These are phyloP conservation scores for Agyllia agylla DNA, from an alignment of 2,888 invertebrate species.

Conservation along the genomic window DNA sequence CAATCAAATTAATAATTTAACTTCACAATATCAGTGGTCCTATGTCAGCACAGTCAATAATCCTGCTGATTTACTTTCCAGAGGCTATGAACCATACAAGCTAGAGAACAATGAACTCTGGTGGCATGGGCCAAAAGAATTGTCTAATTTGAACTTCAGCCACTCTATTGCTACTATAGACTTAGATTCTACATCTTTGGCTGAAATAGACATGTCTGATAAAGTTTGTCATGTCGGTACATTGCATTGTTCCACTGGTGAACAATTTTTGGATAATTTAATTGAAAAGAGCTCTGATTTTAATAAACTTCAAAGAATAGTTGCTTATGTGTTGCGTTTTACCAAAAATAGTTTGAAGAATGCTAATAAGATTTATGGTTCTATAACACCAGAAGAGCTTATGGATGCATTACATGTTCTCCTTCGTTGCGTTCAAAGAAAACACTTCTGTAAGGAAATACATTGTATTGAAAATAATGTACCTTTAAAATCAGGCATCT, in stretches of 20 bases:
- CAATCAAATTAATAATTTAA: background rate
- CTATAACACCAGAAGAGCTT: background rate
- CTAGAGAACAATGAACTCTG: background rate
- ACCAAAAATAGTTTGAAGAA: background rate
- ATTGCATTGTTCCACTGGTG: too few species aligned
- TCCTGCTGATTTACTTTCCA: background rate
- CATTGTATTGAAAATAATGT: background rate
- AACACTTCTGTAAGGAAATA: background rate
- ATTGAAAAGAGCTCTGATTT: background rate
- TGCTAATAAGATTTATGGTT: background rate
- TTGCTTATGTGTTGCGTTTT: background rate
- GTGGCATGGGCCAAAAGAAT: background rate
- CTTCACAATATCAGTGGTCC: background rate
- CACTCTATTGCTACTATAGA: too few species aligned
- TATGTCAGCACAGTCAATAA: background rate
- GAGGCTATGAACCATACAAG: background rate
- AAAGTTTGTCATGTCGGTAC: too few species aligned
- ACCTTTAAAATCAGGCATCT: background rate
- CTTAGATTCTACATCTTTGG: too few species aligned
- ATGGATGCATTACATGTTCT: background rate
- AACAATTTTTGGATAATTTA: too few species aligned
- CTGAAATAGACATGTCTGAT: too few species aligned
- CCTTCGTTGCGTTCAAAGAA: background rate
- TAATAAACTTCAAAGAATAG: background rate
- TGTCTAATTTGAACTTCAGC: background rate